Percentiles rank a stretch among this genome's conserved stretches.
Evolutionary conservation across 2,797 vertebrate genomes (phyloP).

Genomic region (Typhlichthys subterraneus): DNA sequence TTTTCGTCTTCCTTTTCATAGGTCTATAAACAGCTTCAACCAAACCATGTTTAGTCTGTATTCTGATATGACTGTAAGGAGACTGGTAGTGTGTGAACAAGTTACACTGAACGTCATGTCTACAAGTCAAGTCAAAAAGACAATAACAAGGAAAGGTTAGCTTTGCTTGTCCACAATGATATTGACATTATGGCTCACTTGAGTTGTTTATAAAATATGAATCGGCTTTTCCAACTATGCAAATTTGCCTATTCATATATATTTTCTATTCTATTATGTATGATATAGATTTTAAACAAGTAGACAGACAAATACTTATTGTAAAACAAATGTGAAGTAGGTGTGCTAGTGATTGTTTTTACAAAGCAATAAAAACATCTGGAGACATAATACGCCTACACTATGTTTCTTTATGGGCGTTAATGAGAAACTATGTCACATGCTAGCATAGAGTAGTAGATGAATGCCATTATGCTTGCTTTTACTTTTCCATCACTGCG

Average conservation of each 20-base stretch:
- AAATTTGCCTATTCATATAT: too few species aligned
- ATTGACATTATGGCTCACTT: too few species aligned
- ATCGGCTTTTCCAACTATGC: too few species aligned
- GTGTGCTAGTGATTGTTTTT: neutral
- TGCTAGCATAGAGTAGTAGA: neutral
- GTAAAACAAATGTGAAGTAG: neutral
- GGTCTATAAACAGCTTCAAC: neutral
- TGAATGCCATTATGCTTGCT: neutral
- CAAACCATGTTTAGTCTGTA: too few species aligned
- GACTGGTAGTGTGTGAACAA: too few species aligned
- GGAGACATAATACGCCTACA: constrained; percentile 2
- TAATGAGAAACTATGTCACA: neutral
- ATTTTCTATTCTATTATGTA: too few species aligned
- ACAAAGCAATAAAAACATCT: constrained; percentile 6
- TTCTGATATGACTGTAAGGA: too few species aligned
- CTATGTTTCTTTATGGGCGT: neutral
- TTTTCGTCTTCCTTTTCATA: neutral
- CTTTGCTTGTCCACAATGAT: too few species aligned
- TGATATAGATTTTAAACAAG: neutral
- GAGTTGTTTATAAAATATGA: too few species aligned
- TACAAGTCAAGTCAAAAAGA: too few species aligned
- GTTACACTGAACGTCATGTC: too few species aligned
- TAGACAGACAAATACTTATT: neutral
- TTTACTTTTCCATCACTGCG: neutral
- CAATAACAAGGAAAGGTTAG: too few species aligned